Percentiles rank a stretch among this genome's conserved stretches.
Conservation (phyloP, 2,888 invertebrate species). For the Pseudococcus jackbeardsleyi region DNA sequence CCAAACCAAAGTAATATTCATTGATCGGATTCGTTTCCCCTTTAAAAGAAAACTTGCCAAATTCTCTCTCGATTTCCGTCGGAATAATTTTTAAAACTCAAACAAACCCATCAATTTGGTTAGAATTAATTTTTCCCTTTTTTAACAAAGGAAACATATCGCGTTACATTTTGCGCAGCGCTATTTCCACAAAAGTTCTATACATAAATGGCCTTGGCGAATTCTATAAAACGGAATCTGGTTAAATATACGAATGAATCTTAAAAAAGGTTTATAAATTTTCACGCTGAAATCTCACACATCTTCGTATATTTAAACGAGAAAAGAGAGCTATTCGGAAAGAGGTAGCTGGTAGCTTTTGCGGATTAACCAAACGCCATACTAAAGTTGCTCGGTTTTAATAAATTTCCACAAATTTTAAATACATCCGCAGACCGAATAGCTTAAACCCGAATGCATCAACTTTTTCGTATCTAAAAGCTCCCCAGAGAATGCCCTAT, state of each 20-base stretch:
- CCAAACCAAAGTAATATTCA: too few relatives aligned
- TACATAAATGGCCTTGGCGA: not conserved
- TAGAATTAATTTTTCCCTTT: too few relatives aligned
- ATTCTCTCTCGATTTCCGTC: too few relatives aligned
- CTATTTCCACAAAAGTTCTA: not conserved
- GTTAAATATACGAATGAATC: constrained; percentile 30
- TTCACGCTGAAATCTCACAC: constrained; percentile 46
- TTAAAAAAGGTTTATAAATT: constrained; percentile 42
- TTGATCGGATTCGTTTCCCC: too few relatives aligned
- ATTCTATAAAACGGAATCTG: not conserved
- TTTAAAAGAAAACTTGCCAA: too few relatives aligned
- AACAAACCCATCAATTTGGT: too few relatives aligned
- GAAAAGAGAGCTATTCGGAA: constrained; percentile 2
- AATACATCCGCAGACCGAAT: constrained; percentile 47
- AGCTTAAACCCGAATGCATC: constrained; percentile 53
- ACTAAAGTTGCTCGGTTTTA: constrained; percentile 42
- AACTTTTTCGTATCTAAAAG: constrained; percentile 55
- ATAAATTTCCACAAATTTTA: constrained; percentile 52
- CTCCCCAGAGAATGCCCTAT: constrained; percentile 19
- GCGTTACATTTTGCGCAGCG: not conserved
- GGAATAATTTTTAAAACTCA: too few relatives aligned
- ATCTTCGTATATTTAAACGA: constrained; percentile 48
- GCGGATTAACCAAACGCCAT: constrained; percentile 41
- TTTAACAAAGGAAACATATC: not conserved
- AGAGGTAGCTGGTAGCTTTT: constrained; percentile 51